These are phyloP conservation scores for Stegophylla sp. DNA, from an alignment of 2,888 invertebrate species.

Conservation along the genomic window DNA sequence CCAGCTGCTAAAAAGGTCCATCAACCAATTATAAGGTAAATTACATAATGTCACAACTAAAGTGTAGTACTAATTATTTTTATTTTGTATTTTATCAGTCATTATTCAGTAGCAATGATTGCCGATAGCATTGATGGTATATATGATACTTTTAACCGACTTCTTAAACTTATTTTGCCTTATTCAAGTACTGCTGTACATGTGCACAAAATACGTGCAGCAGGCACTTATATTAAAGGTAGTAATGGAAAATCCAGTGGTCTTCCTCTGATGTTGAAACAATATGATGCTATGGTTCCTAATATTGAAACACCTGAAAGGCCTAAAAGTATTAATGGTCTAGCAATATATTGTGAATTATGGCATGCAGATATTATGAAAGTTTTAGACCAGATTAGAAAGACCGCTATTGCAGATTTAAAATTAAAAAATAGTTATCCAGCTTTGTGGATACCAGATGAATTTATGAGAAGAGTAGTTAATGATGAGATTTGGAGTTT, in stretches of 20 bases:
- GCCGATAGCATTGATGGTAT: slow-evolving; percentile 96
- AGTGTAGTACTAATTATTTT: background rate
- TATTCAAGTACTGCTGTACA: slow-evolving; percentile 97
- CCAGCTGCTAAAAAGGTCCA: slow-evolving; percentile 32
- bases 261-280: slow-evolving; percentile 91
- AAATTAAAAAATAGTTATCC: slow-evolving; percentile 95
- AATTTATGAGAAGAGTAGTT: slow-evolving; percentile 95
- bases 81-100: slow-evolving; percentile 68
- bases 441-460: slow-evolving; percentile 96
- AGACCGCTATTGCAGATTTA: slow-evolving; percentile 92
- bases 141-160: slow-evolving; percentile 87
- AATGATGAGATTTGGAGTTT: slow-evolving; percentile 86
- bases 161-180: slow-evolving; percentile 93
- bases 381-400: slow-evolving; percentile 92
- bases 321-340: slow-evolving; percentile 84
- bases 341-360: slow-evolving; percentile 97
- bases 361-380: slow-evolving; percentile 98
- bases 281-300: slow-evolving; percentile 92
- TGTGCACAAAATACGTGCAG: slow-evolving; percentile 92
- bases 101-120: slow-evolving; percentile 91
- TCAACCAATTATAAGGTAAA: slow-evolving; percentile 33
- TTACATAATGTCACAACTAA: background rate
- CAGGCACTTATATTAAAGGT: slow-evolving; percentile 89
- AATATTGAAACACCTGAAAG: slow-evolving; percentile 92
- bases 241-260: slow-evolving; percentile 96